phyloP scores from a whole-genome alignment of 37 sponge, comb jelly and placozoan species.

The Amphimedon queenslandica region DNA sequence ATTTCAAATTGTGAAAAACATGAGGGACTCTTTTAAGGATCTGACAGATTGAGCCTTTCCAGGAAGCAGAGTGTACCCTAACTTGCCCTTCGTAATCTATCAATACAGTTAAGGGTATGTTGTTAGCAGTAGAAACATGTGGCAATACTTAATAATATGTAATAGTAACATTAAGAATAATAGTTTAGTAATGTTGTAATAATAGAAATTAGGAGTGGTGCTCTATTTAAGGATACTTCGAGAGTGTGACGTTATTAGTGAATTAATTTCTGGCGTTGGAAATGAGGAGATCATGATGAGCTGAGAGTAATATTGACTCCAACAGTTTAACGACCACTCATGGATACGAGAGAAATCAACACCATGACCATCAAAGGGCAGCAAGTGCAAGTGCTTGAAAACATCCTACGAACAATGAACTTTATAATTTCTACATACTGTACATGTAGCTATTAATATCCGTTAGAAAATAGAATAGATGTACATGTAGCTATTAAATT shows the following conservation, averaged over 20 bases:
- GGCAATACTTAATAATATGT: background rate
- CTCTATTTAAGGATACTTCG: constrained; percentile 43
- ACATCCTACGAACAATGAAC: too few relatives aligned
- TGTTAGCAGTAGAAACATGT: background rate
- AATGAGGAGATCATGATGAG: constrained; percentile 70
- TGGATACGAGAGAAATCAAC: constrained; percentile 84
- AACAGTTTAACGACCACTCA: constrained; percentile 77
- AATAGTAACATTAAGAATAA: background rate
- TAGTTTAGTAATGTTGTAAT: too few relatives aligned
- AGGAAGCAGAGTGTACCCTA: constrained; percentile 4
- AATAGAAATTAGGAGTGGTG: too few relatives aligned
- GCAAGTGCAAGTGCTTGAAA: constrained; percentile 70
- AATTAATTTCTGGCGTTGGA: constrained; percentile 75
- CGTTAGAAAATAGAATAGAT: too few relatives aligned
- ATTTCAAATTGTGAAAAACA: constrained; percentile 54
- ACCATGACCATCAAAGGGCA: constrained; percentile 76
- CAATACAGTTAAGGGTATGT: background rate
- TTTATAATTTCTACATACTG: too few relatives aligned
- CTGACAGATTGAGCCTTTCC: constrained; percentile 49
- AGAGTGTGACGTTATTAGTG: constrained; percentile 62
- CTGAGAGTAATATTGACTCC: constrained; percentile 80
- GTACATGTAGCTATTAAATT: too few relatives aligned
- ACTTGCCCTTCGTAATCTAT: constrained; percentile 64
- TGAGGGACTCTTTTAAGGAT: constrained; percentile 57
- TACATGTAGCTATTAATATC: too few relatives aligned